Evolutionary conservation across 37 sponge, comb jelly and placozoan species (phyloP), one percentile per base, ranked within the genome.

Genomic region (Beroe ovata): DNA sequence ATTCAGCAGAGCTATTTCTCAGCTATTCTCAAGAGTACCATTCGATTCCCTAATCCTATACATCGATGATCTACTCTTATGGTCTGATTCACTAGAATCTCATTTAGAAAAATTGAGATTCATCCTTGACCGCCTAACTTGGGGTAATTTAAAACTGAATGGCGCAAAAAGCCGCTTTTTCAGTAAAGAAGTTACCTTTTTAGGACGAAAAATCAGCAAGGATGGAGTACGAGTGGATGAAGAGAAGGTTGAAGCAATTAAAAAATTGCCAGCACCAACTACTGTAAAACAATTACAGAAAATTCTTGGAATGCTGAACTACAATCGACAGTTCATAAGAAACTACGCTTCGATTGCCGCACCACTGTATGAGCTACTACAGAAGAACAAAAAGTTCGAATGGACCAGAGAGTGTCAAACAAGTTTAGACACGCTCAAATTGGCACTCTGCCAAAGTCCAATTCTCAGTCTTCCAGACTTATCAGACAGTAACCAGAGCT

Each of bases 281-380:
- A 36, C 54, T 3, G 38, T 36, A 8, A 77, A 77, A 41, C 38
- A 77, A 23, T 23, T 77, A n/a, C 84, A 77, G 54, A 77, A 77
- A 25, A 32, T 77, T 40, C 84, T 77, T 21, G 84, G 84, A 4
- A 77, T 77, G 28, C 19, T 77, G 84, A 77, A 77, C 28, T 77
- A 77, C 47, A 39, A 77, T 20, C 6, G 84, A 3, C 4, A 33
- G 8, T 77, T 36, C 38, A 77, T 77, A 11, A 39, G 47, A 41
- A 21, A 19, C 23, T 77, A 32, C 41, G 84, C 84, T 1, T 4
- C 8, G 1, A 77, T 41, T 23, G 84, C 84, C 4, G 84, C 84
- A 4, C 84, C 84, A 42, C 84, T 77, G n/a, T 77, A 77, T 77
- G 84, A 39, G 16, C 38, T 77, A 42, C 42, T 42, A 20, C 19